A percentile compares a stretch with the other conserved stretches of the same genome.
phyloP scores from a whole-genome alignment of 2,888 invertebrate genomes.

The Himalopsyche tibetana region DNA sequence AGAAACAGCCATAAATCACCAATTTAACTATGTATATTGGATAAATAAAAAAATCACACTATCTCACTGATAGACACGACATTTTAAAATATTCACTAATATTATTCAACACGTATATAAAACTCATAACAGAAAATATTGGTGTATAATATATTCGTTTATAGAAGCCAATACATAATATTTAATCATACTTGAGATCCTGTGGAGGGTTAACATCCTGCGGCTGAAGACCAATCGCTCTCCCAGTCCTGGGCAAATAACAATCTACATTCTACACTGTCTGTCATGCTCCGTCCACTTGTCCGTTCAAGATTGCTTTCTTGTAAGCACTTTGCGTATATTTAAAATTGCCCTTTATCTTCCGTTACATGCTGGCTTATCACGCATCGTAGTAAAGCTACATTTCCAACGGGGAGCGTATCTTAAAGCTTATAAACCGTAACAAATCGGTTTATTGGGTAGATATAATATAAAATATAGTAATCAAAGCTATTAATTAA shows the following conservation, averaged over 20 bases:
- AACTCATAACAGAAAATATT: too few species aligned
- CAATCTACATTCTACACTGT: conserved; percentile 6
- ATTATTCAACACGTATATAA: too few species aligned
- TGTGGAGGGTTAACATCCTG: neutral
- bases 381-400: neutral
- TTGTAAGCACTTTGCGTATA: neutral
- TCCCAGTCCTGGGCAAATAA: neutral
- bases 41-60: too few species aligned
- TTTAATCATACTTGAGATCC: neutral
- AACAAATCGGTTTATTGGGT: too few species aligned
- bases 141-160: neutral
- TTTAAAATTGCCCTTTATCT: neutral
- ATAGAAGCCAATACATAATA: neutral
- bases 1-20: too few species aligned
- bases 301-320: conserved; percentile 35
- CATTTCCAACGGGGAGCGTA: too few species aligned
- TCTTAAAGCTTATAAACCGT: too few species aligned
- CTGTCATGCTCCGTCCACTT: neutral
- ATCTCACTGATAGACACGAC: too few species aligned
- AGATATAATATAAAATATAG: too few species aligned
- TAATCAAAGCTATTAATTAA: too few species aligned
- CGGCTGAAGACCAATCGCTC: neutral
- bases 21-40: too few species aligned
- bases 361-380: neutral
- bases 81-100: too few species aligned